phyloP scores from a whole-genome alignment of 2,888 invertebrate species.

The Xanthorhoe designata region DNA sequence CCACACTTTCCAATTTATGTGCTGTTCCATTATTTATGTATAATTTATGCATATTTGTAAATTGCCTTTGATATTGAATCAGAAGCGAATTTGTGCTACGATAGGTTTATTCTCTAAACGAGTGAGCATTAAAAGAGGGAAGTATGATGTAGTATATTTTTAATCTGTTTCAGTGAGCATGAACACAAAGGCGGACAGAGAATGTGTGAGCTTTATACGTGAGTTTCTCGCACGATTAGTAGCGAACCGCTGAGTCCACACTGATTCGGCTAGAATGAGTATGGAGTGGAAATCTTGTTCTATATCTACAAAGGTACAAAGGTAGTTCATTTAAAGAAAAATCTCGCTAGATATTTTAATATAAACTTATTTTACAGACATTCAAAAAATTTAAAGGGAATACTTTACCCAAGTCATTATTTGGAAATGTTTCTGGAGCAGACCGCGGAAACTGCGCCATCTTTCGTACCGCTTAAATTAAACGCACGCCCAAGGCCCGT shows the following conservation, averaged over 20 bases:
- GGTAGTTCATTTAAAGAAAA: conserved; percentile 4
- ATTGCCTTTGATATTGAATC: conserved; percentile 24
- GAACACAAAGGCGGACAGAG: conserved; percentile 45
- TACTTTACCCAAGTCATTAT: conserved; percentile 26
- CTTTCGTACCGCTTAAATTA: conserved; percentile 59
- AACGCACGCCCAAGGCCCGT: conserved; percentile 60
- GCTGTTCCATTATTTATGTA: conserved; percentile 34
- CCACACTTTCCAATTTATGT: conserved; percentile 41
- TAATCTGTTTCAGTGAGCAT: conserved; percentile 49
- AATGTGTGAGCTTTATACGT: conserved; percentile 48
- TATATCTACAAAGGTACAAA: conserved; percentile 18
- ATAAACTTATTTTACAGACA: conserved; percentile 3
- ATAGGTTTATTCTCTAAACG: conserved; percentile 49
- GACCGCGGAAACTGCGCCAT: conserved; percentile 39
- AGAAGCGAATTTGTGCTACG: conserved; percentile 35
- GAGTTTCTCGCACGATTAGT: conserved; percentile 56
- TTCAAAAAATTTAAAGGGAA: conserved; percentile 13
- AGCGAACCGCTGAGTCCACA: conserved; percentile 51
- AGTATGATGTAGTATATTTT: conserved; percentile 47
- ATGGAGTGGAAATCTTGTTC: conserved; percentile 30
- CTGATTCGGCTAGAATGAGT: conserved; percentile 49
- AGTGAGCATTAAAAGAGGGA: conserved; percentile 48
- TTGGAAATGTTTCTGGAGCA: conserved; percentile 29
- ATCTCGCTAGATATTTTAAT: neutral
- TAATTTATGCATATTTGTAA: conserved; percentile 36